phyloP scores from a whole-genome alignment of 1,140 invertebrate genomes.

The Lepidostoma basale region DNA sequence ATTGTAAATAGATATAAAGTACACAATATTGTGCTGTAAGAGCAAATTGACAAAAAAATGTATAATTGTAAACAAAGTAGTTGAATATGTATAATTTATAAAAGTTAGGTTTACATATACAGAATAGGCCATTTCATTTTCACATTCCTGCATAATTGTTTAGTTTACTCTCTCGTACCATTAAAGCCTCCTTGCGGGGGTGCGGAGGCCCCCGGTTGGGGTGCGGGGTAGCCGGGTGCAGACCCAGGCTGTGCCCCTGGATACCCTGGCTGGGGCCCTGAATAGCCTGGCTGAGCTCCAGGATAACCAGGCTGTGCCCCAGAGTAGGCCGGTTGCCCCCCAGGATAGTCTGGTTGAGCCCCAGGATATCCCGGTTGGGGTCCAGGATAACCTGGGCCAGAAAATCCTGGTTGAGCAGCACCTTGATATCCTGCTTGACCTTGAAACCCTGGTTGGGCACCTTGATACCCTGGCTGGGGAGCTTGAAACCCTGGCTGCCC shows the following conservation, averaged over 20 bases:
- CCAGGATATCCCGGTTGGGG: constrained; percentile 48
- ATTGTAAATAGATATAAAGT: no score
- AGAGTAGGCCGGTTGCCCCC: constrained; percentile 36
- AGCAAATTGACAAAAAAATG: no score
- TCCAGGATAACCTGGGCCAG: constrained; percentile 22
- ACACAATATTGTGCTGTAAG: no score
- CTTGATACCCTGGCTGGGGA: constrained; percentile 36
- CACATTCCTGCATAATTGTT: not conserved
- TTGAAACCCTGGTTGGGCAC: constrained; percentile 15
- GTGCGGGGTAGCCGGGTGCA: constrained; percentile 3
- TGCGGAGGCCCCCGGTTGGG: constrained; percentile 27
- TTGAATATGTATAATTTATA: no score
- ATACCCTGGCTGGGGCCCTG: constrained; percentile 8
- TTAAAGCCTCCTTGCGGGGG: constrained; percentile 21
- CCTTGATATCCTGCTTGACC: constrained; percentile 33
- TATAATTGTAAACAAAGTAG: no score
- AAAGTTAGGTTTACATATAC: no score
- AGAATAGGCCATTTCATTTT: not conserved
- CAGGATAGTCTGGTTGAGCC: constrained; percentile 47
- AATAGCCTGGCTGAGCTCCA: constrained; percentile 28
- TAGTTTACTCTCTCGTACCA: constrained; percentile 19
- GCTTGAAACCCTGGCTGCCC: constrained; percentile 48
- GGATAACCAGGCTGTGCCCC: constrained; percentile 21
- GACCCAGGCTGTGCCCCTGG: not conserved
- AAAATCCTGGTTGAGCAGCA: constrained; percentile 12